Evolutionary conservation across 2,113 vertebrate genomes (phyloP).

Genomic region (Cinclus mexicanus): DNA sequence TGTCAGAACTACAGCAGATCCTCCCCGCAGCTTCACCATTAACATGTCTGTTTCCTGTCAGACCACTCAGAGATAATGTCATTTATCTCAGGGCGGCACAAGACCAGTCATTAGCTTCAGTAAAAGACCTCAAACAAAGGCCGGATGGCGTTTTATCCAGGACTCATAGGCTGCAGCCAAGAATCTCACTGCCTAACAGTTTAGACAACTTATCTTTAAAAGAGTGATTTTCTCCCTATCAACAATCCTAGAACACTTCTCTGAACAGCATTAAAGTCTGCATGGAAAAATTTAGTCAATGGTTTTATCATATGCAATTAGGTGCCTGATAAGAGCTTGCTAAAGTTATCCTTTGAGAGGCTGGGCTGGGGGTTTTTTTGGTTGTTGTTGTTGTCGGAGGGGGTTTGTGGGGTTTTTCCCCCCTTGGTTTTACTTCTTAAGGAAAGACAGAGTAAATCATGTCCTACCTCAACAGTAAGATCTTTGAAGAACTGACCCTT

Average conservation of each 20-base stretch:
- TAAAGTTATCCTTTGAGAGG: slow-evolving; percentile 32
- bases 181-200: slow-evolving; percentile 55
- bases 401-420: accelerated
- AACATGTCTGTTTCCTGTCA: slow-evolving; percentile 89
- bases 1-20: slow-evolving; percentile 76
- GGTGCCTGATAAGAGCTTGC: slow-evolving; percentile 53
- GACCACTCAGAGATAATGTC: slow-evolving; percentile 86
- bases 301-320: slow-evolving; percentile 60
- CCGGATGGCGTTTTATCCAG: slow-evolving; percentile 77
- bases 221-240: slow-evolving; percentile 9
- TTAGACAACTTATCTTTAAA: slow-evolving; percentile 56
- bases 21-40: slow-evolving; percentile 82
- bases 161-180: slow-evolving; percentile 59
- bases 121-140: slow-evolving; percentile 85
- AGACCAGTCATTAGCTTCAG: slow-evolving; percentile 84
- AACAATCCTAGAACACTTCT: slow-evolving; percentile 7
- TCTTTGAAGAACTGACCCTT: slow-evolving; percentile 67
- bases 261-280: neutral
- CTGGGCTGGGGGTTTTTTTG: neutral
- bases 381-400: neutral
- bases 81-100: slow-evolving; percentile 84
- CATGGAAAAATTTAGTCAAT: slow-evolving; percentile 33
- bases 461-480: slow-evolving; percentile 57
- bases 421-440: neutral
- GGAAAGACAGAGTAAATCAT: slow-evolving; percentile 67